Conservation (phyloP, 2,113 vertebrate genomes). For the Macquaria ambigua region DNA sequence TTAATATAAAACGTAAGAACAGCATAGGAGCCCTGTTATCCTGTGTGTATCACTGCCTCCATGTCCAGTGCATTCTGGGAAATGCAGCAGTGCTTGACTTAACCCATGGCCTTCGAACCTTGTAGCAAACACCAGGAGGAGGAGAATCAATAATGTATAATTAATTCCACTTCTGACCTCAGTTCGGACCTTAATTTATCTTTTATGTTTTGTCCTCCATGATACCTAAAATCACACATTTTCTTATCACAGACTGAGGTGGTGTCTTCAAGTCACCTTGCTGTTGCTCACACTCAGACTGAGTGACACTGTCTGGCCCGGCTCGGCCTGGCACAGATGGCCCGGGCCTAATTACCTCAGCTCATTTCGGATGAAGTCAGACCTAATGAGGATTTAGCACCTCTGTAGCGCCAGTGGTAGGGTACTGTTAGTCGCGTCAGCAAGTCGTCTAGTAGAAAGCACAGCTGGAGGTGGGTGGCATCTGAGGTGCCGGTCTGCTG, state of each 20-base stretch:
- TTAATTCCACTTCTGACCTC: not conserved
- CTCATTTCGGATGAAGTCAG: conserved; percentile 47
- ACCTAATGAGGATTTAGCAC: conserved; percentile 67
- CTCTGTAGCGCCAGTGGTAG: not conserved
- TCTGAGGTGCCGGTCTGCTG: not conserved
- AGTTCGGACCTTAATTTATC: not conserved
- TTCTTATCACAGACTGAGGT: not conserved
- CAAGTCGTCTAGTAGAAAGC: not conserved
- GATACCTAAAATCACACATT: not conserved
- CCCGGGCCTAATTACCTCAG: conserved; percentile 54
- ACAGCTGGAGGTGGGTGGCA: not conserved
- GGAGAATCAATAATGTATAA: too few relatives aligned
- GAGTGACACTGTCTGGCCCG: conserved; percentile 1
- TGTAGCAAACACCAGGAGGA: not conserved
- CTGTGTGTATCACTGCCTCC: not conserved
- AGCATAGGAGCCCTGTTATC: not conserved
- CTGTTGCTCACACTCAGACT: not conserved
- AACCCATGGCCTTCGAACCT: not conserved
- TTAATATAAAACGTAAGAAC: not conserved
- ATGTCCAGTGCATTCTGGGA: not conserved
- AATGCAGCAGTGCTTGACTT: not conserved
- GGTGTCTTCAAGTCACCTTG: not conserved
- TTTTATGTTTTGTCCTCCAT: not conserved
- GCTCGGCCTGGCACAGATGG: conserved; percentile 54
- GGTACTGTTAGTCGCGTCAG: not conserved